A percentile compares a stretch with the other conserved stretches of the same genome.
Evolutionary conservation across 1,140 invertebrate genomes (phyloP).

Genomic region (Ceratosolen fusciceps): DNA sequence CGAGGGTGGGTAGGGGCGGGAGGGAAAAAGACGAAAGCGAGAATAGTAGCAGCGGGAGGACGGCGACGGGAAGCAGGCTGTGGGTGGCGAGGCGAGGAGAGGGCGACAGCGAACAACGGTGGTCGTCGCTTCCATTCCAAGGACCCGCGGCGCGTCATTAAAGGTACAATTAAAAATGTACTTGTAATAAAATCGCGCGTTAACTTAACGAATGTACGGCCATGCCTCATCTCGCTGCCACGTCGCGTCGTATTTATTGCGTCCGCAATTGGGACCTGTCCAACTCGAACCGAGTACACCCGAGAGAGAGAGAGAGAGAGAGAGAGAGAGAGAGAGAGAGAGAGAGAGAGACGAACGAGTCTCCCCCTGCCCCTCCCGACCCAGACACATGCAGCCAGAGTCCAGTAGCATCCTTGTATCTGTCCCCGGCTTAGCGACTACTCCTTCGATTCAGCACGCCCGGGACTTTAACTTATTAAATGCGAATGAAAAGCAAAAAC

Average conservation of each 20-base stretch:
- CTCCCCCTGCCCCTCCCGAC: background rate
- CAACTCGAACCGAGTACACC: constrained; percentile 63
- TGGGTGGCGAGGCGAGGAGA: background rate
- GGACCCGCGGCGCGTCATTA: constrained; percentile 62
- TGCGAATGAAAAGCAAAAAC: too few relatives aligned
- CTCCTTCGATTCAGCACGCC: constrained; percentile 34
- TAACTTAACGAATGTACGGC: constrained; percentile 66
- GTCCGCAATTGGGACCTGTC: constrained; percentile 67
- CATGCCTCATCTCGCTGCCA: constrained; percentile 57
- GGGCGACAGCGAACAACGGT: constrained; percentile 41
- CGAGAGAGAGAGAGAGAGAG: constrained; percentile 32
- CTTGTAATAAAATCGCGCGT: constrained; percentile 68
- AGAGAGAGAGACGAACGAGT: background rate
- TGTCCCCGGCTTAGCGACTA: background rate
- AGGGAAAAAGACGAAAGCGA: constrained; percentile 27
- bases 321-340: constrained; percentile 10
- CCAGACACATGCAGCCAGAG: background rate
- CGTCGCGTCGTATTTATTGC: constrained; percentile 65
- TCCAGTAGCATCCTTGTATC: background rate
- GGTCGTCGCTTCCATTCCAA: constrained; percentile 53
- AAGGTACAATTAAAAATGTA: constrained; percentile 67
- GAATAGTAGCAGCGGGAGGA: background rate
- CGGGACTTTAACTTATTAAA: constrained; percentile 46
- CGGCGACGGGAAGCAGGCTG: too few relatives aligned
- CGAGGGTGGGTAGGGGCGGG: too few relatives aligned